Base-by-base conservation (phyloP, 2,888 invertebrate species). In the Phyllotreta striolata region DNA sequence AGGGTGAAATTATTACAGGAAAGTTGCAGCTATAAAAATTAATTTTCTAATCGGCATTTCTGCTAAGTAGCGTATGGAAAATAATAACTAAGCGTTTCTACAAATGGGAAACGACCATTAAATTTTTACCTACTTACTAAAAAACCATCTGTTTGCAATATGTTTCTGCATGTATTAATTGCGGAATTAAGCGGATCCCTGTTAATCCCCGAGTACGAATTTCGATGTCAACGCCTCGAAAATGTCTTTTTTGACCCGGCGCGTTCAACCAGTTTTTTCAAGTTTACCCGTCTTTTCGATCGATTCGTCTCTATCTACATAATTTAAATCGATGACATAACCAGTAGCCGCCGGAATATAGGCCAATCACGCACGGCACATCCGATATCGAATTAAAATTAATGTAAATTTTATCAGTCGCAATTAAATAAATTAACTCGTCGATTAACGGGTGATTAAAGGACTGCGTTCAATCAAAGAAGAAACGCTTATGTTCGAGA, bases 221-320 rank as follows among this genome's bases (percentile, higher is more conserved):
- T 52, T 49, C 37, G 10, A 49, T 10, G 39, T 52, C 39, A 52
- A 52, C 39, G 52, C 13, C 52, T 52, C 39, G 13, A 39, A 39
- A 58, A 47, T 10, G 37, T 47, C 43, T 47, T 58, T 47, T 14
- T 49, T 39, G 47, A 58, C 35, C 47, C 10, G 24, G 24, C 24
- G 14, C 13, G 47, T 47, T 38, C 8, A 58, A 47, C 40, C 40
- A 47, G 39, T 47, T 58, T 58, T n/a, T 37, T 13, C 1, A 44
- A 43, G n/a, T 5, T 10, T 12, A 13, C 7, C 9, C 9, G n/a
- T 39, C 24, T 10, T 24, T 49, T 47, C 8, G n/a, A 14, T 39
- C n/a, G 39, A 57, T 58, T 58, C 40, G 49, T 49, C 47, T 49
- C 24, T 39, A 52, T 52, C 38, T 38, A 52, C 38, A 52, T 52